Conservation (phyloP, 2,888 invertebrate genomes). For the Pheosia gnoma region DNA sequence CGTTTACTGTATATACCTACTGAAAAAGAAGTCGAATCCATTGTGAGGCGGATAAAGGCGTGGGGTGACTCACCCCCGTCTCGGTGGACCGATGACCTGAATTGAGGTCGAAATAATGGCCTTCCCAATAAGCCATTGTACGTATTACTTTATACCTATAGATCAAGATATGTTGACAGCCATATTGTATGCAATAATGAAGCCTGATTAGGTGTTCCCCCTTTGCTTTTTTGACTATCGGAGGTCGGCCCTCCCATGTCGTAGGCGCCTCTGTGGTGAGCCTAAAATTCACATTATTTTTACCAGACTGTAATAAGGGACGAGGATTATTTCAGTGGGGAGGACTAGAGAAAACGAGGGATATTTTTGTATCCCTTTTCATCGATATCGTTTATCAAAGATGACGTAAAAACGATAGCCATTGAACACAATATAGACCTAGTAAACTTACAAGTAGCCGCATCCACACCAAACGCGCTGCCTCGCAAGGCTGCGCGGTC, state of each 20-base stretch:
- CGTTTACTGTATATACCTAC: too few species aligned
- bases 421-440: too few species aligned
- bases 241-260: too few species aligned
- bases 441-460: too few species aligned
- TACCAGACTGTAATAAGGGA: too few species aligned
- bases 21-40: slow-evolving; percentile 15
- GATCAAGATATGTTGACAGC: background rate
- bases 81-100: slow-evolving; percentile 27
- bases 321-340: background rate
- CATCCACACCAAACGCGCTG: too few species aligned
- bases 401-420: too few species aligned
- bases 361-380: too few species aligned
- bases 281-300: background rate
- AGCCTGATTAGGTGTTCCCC: background rate
- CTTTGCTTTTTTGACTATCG: background rate
- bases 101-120: slow-evolving; percentile 42
- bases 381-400: too few species aligned
- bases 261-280: background rate
- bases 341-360: background rate
- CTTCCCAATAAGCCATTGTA: slow-evolving; percentile 39
- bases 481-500: too few species aligned
- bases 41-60: slow-evolving; percentile 22
- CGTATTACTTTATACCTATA: slow-evolving; percentile 28
- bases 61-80: slow-evolving; percentile 43
- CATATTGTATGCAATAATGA: background rate